A percentile compares a stretch with the other conserved stretches of the same genome.
phyloP scores from a whole-genome alignment of 2,113 vertebrate genomes.

The Drymodes brunneopygia region DNA sequence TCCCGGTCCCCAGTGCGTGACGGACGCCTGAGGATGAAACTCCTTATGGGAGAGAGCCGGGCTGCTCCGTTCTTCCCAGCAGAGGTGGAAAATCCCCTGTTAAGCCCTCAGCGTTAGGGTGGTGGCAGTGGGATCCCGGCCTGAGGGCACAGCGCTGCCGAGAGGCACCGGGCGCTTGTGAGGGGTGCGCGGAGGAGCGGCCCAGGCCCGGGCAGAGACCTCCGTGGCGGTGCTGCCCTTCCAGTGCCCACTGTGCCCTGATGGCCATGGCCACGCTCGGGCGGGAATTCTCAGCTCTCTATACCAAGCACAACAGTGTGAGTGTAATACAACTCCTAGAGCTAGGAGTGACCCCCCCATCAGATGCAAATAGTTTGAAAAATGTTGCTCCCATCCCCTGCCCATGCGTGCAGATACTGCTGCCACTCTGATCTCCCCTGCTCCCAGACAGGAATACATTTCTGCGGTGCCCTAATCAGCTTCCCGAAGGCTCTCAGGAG shows the following conservation, averaged over 20 bases:
- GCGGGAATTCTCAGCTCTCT: background rate
- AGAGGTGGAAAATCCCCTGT: background rate
- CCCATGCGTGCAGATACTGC: fast-evolving
- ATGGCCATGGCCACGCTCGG: background rate
- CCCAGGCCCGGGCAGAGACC: fast-evolving
- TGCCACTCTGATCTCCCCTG: background rate
- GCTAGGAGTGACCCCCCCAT: background rate
- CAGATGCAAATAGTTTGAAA: background rate
- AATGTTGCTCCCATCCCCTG: background rate
- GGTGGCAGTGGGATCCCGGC: background rate
- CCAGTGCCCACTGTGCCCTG: background rate
- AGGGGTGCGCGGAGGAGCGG: background rate
- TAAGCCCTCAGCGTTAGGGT: fast-evolving
- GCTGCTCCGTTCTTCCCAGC: background rate
- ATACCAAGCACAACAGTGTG: background rate
- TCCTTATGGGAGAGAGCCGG: too few relatives aligned
- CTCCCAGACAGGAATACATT: background rate
- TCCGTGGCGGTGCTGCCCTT: background rate
- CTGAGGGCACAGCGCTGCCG: background rate
- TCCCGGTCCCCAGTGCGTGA: background rate
- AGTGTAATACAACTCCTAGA: background rate
- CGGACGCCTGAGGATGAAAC: background rate
- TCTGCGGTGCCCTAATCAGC: background rate
- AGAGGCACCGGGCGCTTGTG: background rate
- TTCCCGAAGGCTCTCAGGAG: background rate